Conservation (phyloP, 2,797 vertebrate genomes). For the Mionectes olivaceus region DNA sequence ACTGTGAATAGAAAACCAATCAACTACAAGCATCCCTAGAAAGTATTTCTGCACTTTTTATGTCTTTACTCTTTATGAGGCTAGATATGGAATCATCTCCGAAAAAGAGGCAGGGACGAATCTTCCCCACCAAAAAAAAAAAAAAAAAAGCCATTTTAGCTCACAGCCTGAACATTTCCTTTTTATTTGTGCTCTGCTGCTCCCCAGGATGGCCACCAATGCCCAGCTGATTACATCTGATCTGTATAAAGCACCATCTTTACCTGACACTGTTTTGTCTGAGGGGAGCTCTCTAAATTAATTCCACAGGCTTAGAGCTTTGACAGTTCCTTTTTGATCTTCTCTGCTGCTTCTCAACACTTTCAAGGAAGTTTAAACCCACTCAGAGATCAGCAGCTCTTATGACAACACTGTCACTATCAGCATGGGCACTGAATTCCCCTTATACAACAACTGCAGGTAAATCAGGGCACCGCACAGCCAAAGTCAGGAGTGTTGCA, state of each 20-base stretch:
- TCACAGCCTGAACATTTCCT: not conserved
- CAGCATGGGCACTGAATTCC: not conserved
- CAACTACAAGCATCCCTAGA: not conserved
- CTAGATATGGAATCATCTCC: not conserved
- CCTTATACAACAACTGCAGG: not conserved
- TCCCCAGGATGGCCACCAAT: not conserved
- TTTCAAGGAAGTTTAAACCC: not conserved
- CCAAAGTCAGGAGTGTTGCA: not conserved
- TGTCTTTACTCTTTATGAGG: not conserved
- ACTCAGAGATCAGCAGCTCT: not conserved
- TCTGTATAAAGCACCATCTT: not conserved
- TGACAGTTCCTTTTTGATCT: slow-evolving; percentile 38
- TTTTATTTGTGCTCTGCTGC: not conserved
- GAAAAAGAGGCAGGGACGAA: not conserved
- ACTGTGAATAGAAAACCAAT: not conserved
- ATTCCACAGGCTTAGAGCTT: slow-evolving; percentile 25
- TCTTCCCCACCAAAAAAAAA: not conserved
- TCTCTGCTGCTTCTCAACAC: not conserved
- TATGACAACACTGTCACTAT: not conserved
- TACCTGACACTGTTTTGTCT: slow-evolving; percentile 16
- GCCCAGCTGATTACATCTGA: slow-evolving; percentile 18
- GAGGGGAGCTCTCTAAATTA: slow-evolving; percentile 31
- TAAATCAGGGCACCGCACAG: not conserved
- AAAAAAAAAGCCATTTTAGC: not conserved
- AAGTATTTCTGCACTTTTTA: not conserved